Conservation (phyloP, 92 coral and sea anemone genomes). For the Umimayanthus chanpuru region DNA sequence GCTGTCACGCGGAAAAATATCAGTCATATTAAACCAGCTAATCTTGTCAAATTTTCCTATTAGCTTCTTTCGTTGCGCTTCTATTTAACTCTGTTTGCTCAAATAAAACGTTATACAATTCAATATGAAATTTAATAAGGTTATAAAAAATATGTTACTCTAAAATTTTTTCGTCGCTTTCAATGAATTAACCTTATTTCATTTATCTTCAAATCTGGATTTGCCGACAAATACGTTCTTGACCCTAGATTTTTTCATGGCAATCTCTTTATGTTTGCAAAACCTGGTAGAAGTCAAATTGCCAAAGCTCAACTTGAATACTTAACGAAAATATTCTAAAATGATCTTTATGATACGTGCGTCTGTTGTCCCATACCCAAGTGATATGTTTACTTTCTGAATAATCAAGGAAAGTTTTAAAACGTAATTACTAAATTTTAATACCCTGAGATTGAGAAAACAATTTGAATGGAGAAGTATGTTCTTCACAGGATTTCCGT, state of each 20-base stretch:
- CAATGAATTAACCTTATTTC: background rate
- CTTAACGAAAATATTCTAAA: constrained; percentile 2
- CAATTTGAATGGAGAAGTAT: constrained; percentile 21
- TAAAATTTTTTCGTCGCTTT: constrained; percentile 13
- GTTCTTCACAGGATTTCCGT: constrained; percentile 7
- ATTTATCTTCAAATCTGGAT: background rate
- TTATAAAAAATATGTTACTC: constrained; percentile 18
- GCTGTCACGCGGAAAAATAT: constrained; percentile 14
- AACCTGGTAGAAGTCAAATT: background rate
- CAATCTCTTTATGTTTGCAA: background rate
- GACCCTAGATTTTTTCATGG: background rate
- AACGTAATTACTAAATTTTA: constrained; percentile 39
- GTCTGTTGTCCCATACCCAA: constrained; percentile 3
- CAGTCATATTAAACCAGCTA: background rate
- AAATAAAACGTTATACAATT: constrained; percentile 35
- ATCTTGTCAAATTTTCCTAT: constrained; percentile 9
- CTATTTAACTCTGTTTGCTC: constrained; percentile 35
- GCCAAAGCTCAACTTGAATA: background rate
- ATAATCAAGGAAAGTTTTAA: constrained; percentile 14
- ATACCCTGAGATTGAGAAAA: constrained; percentile 12
- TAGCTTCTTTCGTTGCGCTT: constrained; percentile 4
- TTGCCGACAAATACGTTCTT: background rate
- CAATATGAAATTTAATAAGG: constrained; percentile 15
- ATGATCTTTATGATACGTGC: constrained; percentile 9
- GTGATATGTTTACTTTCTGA: constrained; percentile 39